Base-by-base conservation (phyloP, 2,888 invertebrate species). In the Patella ulyssiponensis region DNA sequence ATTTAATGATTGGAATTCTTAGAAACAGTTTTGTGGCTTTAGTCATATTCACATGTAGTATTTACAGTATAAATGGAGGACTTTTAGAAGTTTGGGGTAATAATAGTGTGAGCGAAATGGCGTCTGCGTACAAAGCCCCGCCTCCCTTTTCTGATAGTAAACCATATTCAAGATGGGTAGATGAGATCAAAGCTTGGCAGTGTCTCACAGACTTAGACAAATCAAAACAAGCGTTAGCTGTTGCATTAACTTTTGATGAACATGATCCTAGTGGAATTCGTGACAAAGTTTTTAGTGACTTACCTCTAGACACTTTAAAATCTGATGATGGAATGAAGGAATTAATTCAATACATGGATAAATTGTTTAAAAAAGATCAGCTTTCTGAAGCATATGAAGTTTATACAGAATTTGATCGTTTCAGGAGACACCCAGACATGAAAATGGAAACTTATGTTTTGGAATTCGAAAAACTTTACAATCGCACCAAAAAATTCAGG, bases 101-200 rank as follows among this genome's bases (percentile, higher is more conserved):
- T 33, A 27, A 2, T 27, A 27, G 27, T 27, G 27, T 27, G 2
- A 33, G 33, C 4, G 33, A 33, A 2, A 58, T 58, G 58, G 58
- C 58, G 58, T n/a, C 58, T 58, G 58, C 58, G 3, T 58, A 58
- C 58, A 15, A 58, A 58, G 58, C 58, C 58, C n/a, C 58, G 15
- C 58, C 58, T n/a, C 7, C 15, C 7, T 58, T 58, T 58, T 33
- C 33, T 33, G 33, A 33, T n/a, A n/a, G n/a, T n/a, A n/a, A n/a
- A n/a, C n/a, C n/a, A n/a, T n/a, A n/a, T n/a, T n/a, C n/a, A n/a
- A 69, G 80, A 44, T 80, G 80, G 80, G 71, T 78, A n/a, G 80
- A 80, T 33, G 78, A 75, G 56, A 12, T 80, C 2, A 78, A 80
- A 70, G 78, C 77, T n/a, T 80, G 78, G 76, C n/a, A 80, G 53